phyloP scores from a whole-genome alignment of 64 coral and sea anemone species.

The Stichodactyla helianthus region DNA sequence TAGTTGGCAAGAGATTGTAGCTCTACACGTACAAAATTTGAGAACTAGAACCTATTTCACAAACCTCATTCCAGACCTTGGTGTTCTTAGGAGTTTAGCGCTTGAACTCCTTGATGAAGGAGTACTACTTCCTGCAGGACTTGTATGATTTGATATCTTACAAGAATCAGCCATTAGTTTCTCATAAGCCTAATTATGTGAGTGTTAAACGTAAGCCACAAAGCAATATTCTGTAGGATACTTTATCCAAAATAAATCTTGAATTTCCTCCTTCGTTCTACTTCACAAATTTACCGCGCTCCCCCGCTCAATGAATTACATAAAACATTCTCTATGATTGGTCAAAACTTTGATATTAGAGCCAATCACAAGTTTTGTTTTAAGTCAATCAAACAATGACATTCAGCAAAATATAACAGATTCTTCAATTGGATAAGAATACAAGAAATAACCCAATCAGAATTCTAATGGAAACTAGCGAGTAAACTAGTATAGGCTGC shows the following conservation, averaged over 20 bases:
- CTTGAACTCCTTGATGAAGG: not conserved
- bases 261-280: not conserved
- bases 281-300: not conserved
- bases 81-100: not conserved
- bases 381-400: not conserved
- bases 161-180: not conserved
- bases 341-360: not conserved
- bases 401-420: too few relatives aligned
- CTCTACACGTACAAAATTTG: too few relatives aligned
- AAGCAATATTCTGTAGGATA: too few relatives aligned
- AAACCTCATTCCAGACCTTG: constrained; percentile 8
- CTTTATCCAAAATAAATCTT: too few relatives aligned
- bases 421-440: too few relatives aligned
- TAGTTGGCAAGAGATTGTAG: too few relatives aligned
- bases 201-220: too few relatives aligned
- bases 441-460: too few relatives aligned
- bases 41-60: not conserved
- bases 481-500: too few relatives aligned
- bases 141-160: not conserved
- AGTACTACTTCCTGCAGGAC: not conserved
- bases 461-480: too few relatives aligned
- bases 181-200: too few relatives aligned
- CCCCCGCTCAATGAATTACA: not conserved
- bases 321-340: not conserved
- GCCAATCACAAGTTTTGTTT: not conserved